phyloP scores from a whole-genome alignment of 2,888 invertebrate genomes.

The Tenodera sinensis region DNA sequence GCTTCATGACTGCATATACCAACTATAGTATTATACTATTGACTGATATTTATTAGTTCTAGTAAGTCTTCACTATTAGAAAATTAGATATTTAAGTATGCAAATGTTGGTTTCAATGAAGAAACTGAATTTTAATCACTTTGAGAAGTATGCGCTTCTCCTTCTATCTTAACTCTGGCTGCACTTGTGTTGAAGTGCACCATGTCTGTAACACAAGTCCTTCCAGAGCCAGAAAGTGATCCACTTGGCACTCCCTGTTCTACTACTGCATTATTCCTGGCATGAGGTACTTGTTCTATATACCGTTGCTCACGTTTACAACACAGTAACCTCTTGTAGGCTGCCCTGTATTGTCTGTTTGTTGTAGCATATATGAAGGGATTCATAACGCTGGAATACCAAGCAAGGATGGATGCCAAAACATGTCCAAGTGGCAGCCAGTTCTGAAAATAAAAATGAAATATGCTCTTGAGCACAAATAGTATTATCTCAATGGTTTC shows the following conservation, averaged over 20 bases:
- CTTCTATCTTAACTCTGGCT: slow-evolving; percentile 33
- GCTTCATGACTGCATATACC: too few species aligned
- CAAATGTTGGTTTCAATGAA: not conserved
- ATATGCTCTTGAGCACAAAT: not conserved
- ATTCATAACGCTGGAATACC: slow-evolving; percentile 87
- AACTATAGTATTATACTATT: not conserved
- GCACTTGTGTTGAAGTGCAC: slow-evolving; percentile 35
- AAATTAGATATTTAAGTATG: not conserved
- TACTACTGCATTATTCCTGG: not conserved
- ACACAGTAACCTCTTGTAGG: slow-evolving; percentile 40
- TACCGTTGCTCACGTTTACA: not conserved
- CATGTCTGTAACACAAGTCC: slow-evolving; percentile 38
- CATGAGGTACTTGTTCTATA: not conserved
- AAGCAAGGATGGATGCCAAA: slow-evolving; percentile 79
- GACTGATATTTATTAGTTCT: not conserved
- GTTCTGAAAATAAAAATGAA: slow-evolving; percentile 33
- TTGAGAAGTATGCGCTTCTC: not conserved
- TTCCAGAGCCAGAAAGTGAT: slow-evolving; percentile 38
- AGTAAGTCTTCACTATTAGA: not conserved
- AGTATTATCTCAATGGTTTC: not conserved
- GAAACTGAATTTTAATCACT: not conserved
- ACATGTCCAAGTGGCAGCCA: slow-evolving; percentile 71
- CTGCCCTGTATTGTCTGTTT: slow-evolving; percentile 72
- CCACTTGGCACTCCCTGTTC: slow-evolving; percentile 25
- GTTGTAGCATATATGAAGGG: slow-evolving; percentile 88